Conservation (phyloP, 1,140 invertebrate species). For the Coelopa frigida region DNA sequence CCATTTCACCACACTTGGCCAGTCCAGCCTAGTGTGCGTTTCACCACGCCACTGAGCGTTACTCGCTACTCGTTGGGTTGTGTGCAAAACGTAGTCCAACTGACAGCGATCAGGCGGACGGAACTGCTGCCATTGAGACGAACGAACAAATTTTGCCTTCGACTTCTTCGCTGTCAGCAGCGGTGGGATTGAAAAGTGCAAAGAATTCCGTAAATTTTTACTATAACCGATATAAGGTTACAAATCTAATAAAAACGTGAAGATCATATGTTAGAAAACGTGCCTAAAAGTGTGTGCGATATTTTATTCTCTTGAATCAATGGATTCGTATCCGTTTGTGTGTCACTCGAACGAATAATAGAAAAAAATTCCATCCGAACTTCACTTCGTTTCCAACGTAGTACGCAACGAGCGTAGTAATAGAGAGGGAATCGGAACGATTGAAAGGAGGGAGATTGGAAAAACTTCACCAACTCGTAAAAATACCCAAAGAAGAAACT, state of each 20-base stretch:
- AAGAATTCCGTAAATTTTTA: conserved; percentile 1
- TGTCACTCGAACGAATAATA: background rate
- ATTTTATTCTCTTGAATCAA: conserved; percentile 4
- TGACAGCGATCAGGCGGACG: no score
- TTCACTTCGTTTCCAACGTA: no score
- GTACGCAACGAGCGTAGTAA: no score
- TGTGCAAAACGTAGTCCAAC: no score
- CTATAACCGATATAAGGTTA: conserved; percentile 1
- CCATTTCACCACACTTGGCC: conserved; percentile 1
- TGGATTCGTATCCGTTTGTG: background rate
- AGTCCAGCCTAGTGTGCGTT: conserved; percentile 6
- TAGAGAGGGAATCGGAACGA: no score
- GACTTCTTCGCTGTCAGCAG: conserved; percentile 3
- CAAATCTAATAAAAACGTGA: background rate
- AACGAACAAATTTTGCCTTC: background rate
- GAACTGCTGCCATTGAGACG: background rate
- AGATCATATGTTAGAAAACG: background rate
- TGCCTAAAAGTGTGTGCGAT: conserved; percentile 7
- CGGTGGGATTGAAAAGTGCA: conserved; percentile 5
- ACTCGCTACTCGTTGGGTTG: no score
- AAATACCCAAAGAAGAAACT: no score
- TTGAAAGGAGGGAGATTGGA: no score
- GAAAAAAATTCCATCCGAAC: no score
- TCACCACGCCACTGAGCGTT: no score
- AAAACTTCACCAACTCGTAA: no score